Evolutionary conservation across 2,797 vertebrate species (phyloP).

Genomic region (Notolepis coatsorum): DNA sequence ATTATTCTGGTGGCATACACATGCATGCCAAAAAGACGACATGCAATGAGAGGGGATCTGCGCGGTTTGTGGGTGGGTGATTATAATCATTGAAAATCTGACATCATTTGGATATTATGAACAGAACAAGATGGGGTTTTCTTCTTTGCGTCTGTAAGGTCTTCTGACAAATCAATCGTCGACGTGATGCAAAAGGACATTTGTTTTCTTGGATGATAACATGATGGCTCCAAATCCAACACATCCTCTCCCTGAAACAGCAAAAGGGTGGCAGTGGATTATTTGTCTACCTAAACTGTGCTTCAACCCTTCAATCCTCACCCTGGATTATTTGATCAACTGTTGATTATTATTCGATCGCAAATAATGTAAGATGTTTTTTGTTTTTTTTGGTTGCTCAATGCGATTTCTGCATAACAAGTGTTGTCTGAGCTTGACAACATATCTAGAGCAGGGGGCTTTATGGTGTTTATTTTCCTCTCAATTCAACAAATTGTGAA

Average conservation of each 20-base stretch:
- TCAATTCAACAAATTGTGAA: constrained; percentile 59
- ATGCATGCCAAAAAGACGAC: constrained; percentile 62
- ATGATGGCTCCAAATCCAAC: constrained; percentile 64
- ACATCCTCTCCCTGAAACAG: constrained; percentile 63
- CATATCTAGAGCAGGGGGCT: constrained; percentile 66
- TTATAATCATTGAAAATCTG: constrained; percentile 71
- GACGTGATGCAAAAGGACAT: constrained; percentile 73
- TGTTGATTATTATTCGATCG: constrained; percentile 68
- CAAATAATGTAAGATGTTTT: constrained; percentile 49
- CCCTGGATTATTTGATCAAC: constrained; percentile 62
- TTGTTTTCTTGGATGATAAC: constrained; percentile 68
- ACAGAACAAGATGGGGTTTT: constrained; percentile 40
- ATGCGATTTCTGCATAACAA: constrained; percentile 73
- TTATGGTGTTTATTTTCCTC: constrained; percentile 59
- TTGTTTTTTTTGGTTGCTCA: constrained; percentile 58
- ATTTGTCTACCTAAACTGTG: constrained; percentile 42
- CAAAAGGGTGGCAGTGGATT: constrained; percentile 68
- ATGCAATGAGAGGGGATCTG: constrained; percentile 67
- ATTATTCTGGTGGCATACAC: constrained; percentile 66
- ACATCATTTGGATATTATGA: constrained; percentile 75
- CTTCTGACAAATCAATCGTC: constrained; percentile 52
- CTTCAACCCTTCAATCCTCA: constrained; percentile 32
- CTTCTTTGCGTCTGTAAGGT: constrained; percentile 9
- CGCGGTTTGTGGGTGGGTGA: constrained; percentile 73
- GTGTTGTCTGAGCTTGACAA: constrained; percentile 72